Percentiles rank a stretch among this genome's conserved stretches.
Evolutionary conservation across 2,113 vertebrate genomes (phyloP).

Genomic region (Epinephelus moara): DNA sequence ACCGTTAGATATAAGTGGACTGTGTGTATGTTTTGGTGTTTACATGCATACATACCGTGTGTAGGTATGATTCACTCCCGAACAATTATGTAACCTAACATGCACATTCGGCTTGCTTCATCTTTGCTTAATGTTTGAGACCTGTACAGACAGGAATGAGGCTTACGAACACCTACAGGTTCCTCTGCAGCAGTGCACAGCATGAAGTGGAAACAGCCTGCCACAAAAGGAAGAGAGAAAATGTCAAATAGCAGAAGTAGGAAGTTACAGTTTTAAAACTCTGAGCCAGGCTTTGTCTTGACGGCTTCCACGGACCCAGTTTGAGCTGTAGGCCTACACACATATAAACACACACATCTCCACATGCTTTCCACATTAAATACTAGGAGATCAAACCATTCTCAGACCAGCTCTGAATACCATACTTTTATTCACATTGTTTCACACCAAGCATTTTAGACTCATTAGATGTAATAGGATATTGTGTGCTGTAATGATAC

Average conservation of each 20-base stretch:
- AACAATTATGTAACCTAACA: neutral
- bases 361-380: conserved; percentile 33
- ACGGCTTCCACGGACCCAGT: conserved; percentile 16
- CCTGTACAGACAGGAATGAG: neutral
- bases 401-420: conserved; percentile 26
- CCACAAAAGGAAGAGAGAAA: conserved; percentile 68
- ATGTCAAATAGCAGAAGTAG: conserved; percentile 71
- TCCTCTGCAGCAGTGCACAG: conserved; percentile 30
- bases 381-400: conserved; percentile 41
- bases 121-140: neutral
- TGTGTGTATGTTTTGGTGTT: conserved; percentile 12
- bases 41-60: neutral
- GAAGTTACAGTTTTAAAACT: conserved; percentile 53
- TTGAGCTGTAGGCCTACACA: conserved; percentile 6
- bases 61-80: neutral
- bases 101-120: neutral
- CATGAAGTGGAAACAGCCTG: conserved; percentile 52
- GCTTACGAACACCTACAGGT: conserved; percentile 10
- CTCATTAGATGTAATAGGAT: neutral
- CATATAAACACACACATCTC: conserved; percentile 7
- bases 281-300: conserved; percentile 26
- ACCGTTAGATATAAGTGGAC: neutral
- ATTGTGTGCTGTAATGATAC: conserved; percentile 1
- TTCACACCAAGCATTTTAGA: conserved; percentile 32
- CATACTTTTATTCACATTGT: conserved; percentile 9